These are phyloP conservation scores for Marmota monax DNA, from an alignment of 2,113 vertebrate genomes.

Conservation along the genomic window DNA sequence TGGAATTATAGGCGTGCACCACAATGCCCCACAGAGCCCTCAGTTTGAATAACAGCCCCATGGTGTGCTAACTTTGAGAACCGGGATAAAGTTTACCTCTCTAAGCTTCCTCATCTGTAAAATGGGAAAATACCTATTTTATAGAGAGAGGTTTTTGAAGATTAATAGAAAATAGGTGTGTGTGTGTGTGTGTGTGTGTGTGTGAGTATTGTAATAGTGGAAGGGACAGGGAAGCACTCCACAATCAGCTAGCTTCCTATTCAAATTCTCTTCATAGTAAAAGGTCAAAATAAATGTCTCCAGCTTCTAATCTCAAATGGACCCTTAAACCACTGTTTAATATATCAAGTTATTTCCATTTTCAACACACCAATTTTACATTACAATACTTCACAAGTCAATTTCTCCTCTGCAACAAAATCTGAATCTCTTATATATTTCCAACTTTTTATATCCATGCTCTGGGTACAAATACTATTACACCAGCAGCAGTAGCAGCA, in stretches of 20 bases:
- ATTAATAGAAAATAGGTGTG: neutral
- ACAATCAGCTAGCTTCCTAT: neutral
- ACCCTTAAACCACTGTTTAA: neutral
- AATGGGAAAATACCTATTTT: neutral
- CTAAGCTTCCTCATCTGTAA: constrained; percentile 27
- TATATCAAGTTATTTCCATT: neutral
- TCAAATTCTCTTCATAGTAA: neutral
- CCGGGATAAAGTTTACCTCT: neutral
- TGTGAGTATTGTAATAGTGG: neutral
- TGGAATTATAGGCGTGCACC: no score
- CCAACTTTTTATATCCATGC: neutral
- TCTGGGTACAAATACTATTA: neutral
- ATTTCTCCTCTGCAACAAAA: constrained; percentile 15
- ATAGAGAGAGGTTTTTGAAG: neutral
- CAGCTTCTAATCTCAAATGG: neutral
- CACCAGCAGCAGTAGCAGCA: neutral
- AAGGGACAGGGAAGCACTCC: neutral
- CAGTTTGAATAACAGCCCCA: neutral
- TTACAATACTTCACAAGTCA: neutral
- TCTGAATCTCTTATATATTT: neutral
- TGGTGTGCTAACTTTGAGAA: neutral
- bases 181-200: no score
- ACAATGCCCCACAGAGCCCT: neutral
- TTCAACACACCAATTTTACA: neutral
- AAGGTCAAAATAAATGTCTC: neutral